Conservation (phyloP, 2,113 vertebrate species). For the Silurus meridionalis region DNA sequence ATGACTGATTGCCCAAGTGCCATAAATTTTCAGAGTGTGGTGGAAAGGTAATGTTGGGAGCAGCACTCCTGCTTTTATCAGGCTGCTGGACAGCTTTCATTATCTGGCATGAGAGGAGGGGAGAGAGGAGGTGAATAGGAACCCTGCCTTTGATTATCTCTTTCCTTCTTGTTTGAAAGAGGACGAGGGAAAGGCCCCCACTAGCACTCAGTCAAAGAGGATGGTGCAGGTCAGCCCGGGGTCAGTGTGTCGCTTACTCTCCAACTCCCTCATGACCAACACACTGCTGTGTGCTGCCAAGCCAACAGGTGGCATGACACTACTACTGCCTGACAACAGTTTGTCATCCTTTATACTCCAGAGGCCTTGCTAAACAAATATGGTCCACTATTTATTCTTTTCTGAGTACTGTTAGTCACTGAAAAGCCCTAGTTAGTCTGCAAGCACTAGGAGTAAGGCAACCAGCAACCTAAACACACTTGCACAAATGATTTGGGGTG, state of each 20-base stretch:
- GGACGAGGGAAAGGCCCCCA: slow-evolving; percentile 49
- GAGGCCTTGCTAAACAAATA: slow-evolving; percentile 31
- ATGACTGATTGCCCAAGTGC: slow-evolving; percentile 46
- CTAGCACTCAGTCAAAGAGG: slow-evolving; percentile 61
- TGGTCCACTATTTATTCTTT: slow-evolving; percentile 60
- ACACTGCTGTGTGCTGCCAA: slow-evolving; percentile 43
- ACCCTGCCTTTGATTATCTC: slow-evolving; percentile 64
- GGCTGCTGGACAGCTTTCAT: slow-evolving; percentile 62
- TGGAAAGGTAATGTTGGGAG: slow-evolving; percentile 52
- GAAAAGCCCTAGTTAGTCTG: slow-evolving; percentile 54
- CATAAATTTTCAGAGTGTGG: slow-evolving; percentile 49
- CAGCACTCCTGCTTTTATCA: slow-evolving; percentile 58
- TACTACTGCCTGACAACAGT: slow-evolving; percentile 39
- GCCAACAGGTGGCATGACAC: slow-evolving; percentile 59
- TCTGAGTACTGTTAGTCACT: slow-evolving; percentile 62
- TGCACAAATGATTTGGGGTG: slow-evolving; percentile 67
- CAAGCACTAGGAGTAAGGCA: not conserved
- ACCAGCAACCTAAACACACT: slow-evolving; percentile 68
- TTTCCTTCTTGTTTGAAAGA: slow-evolving; percentile 57
- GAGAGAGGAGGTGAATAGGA: slow-evolving; percentile 41
- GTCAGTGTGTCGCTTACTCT: slow-evolving; percentile 60
- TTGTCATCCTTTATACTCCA: slow-evolving; percentile 35
- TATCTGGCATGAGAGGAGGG: slow-evolving; percentile 49
- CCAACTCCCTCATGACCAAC: slow-evolving; percentile 30
- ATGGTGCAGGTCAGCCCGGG: slow-evolving; percentile 60